phyloP scores from a whole-genome alignment of 2,797 vertebrate species.

The Enteromius thamalakanensis region DNA sequence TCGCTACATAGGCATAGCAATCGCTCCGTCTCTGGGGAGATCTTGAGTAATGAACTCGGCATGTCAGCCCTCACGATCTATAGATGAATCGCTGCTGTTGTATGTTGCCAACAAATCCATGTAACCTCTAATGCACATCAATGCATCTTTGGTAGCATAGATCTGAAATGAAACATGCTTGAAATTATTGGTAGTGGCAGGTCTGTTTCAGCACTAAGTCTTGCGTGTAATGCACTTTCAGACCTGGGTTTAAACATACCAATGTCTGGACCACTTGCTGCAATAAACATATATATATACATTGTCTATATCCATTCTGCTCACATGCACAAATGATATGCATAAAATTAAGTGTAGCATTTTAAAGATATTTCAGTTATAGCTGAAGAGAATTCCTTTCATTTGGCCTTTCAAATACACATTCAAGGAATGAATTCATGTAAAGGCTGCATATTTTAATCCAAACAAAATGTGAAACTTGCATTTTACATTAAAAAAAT shows the following conservation, averaged over 20 bases:
- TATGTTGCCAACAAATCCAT: slow-evolving; percentile 5
- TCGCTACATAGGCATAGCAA: neutral
- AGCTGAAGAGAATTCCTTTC: neutral
- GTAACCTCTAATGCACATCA: slow-evolving; percentile 10
- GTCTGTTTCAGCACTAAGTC: neutral
- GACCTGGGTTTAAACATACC: slow-evolving; percentile 27
- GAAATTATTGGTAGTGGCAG: slow-evolving; percentile 16
- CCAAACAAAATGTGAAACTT: neutral
- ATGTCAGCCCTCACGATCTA: neutral
- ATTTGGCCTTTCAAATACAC: neutral
- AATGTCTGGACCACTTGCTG: slow-evolving; percentile 6
- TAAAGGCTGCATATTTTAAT: neutral
- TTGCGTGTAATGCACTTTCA: neutral
- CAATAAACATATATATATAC: neutral
- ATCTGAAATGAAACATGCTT: slow-evolving; percentile 17
- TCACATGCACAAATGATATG: neutral
- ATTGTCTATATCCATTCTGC: neutral
- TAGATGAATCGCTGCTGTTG: neutral
- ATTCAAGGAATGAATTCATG: neutral
- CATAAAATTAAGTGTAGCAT: neutral
- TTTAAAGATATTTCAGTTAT: neutral
- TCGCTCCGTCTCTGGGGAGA: neutral
- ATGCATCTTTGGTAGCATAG: neutral
- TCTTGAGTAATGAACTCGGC: slow-evolving; percentile 19
- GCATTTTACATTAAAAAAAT: neutral